Evolutionary conservation across 1,140 invertebrate genomes (phyloP).

Genomic region (Cardiocondyla obscurior): DNA sequence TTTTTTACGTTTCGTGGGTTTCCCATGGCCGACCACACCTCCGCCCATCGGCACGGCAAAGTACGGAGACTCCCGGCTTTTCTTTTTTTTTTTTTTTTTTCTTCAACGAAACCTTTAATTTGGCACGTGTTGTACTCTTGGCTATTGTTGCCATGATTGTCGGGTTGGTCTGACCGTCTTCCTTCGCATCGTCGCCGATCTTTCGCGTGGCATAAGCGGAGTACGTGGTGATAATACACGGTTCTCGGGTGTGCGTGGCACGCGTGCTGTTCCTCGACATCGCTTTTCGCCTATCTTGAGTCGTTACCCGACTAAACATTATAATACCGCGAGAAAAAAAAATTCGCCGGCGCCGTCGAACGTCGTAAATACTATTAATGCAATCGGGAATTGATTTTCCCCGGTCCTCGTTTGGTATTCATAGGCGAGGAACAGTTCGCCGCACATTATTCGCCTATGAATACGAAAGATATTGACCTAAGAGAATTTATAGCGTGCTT

Average conservation of each 20-base stretch:
- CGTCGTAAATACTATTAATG: constrained; percentile 25
- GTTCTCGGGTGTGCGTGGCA: constrained; percentile 28
- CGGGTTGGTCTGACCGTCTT: constrained; percentile 61
- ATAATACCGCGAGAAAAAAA: constrained; percentile 13
- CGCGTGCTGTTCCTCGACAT: constrained; percentile 50
- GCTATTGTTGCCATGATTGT: constrained; percentile 81
- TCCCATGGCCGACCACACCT: constrained; percentile 54
- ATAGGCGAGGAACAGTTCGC: background rate
- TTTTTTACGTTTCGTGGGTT: background rate
- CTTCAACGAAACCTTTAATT: constrained; percentile 79
- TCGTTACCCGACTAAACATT: constrained; percentile 42
- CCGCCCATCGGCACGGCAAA: constrained; percentile 53
- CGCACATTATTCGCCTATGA: constrained; percentile 29
- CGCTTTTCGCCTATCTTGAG: constrained; percentile 53
- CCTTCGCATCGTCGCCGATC: constrained; percentile 41
- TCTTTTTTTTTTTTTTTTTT: constrained; percentile 60
- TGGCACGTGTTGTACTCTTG: constrained; percentile 81
- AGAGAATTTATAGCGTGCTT: background rate
- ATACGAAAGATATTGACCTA: constrained; percentile 25
- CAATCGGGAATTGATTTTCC: constrained; percentile 45
- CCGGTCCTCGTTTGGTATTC: constrained; percentile 36
- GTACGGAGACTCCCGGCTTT: constrained; percentile 40
- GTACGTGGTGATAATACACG: constrained; percentile 54
- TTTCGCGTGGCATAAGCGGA: constrained; percentile 55
- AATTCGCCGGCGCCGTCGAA: background rate